Evolutionary conservation across 2,113 vertebrate species (phyloP).

Genomic region (Empidonax alnorum): DNA sequence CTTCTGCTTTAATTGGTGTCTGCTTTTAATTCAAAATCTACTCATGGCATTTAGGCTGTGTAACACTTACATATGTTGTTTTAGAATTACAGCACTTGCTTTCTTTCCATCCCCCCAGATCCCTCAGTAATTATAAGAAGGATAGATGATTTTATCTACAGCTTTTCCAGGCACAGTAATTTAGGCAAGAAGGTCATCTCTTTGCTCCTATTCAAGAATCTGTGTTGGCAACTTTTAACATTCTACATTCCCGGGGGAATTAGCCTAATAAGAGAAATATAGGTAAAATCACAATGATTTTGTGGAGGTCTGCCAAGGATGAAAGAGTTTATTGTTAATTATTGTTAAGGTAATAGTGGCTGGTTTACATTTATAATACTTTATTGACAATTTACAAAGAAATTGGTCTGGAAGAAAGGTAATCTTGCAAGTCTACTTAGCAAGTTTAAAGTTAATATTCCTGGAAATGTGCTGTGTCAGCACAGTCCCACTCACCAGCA

Average conservation of each 20-base stretch:
- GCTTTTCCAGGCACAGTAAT: slow-evolving; percentile 17
- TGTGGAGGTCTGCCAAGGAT: background rate
- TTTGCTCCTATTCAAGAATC: background rate
- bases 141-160: slow-evolving; percentile 29
- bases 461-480: background rate
- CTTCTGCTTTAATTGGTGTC: background rate
- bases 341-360: background rate
- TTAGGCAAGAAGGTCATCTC: slow-evolving; percentile 4
- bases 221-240: background rate
- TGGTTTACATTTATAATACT: background rate
- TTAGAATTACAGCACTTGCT: background rate
- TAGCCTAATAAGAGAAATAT: background rate
- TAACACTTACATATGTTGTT: background rate
- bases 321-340: background rate
- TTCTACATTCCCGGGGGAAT: background rate
- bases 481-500: background rate
- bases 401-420: background rate
- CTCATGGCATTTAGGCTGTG: background rate
- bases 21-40: slow-evolving; percentile 30
- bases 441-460: background rate
- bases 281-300: background rate
- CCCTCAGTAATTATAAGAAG: slow-evolving; percentile 9
- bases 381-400: background rate
- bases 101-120: background rate
- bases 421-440: background rate